Evolutionary conservation across 92 coral and sea anemone genomes (phyloP).

Genomic region (Diadumene lineata): DNA sequence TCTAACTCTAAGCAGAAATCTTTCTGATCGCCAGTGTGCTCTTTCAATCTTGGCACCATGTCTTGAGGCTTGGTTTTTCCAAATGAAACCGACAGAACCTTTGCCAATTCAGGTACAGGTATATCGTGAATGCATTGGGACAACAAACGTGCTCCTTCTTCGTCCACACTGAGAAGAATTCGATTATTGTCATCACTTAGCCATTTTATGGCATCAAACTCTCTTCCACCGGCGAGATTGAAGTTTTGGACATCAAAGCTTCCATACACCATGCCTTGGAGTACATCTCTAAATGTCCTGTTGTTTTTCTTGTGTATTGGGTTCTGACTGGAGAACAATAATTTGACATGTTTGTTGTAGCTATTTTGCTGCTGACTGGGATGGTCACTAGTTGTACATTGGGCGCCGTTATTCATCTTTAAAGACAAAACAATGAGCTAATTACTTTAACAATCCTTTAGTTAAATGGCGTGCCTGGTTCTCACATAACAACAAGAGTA

Average conservation of each 20-base stretch:
- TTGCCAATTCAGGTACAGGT: conserved; percentile 2
- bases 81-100: conserved; percentile 57
- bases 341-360: conserved; percentile 13
- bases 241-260: background rate
- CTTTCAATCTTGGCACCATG: conserved; percentile 33
- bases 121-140: conserved; percentile 3
- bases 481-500: too few relatives aligned
- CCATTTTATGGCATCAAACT: conserved; percentile 38
- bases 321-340: conserved; percentile 38
- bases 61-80: conserved; percentile 32
- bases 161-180: background rate
- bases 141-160: conserved; percentile 30
- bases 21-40: conserved; percentile 17
- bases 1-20: conserved; percentile 61
- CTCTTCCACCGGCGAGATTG: background rate
- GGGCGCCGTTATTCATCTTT: too few relatives aligned
- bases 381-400: too few relatives aligned
- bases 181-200: conserved; percentile 24
- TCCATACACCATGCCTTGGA: background rate
- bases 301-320: conserved; percentile 25
- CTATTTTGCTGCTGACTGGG: too few relatives aligned
- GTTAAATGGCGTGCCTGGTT: too few relatives aligned
- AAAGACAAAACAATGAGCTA: too few relatives aligned
- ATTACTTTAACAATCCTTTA: too few relatives aligned
- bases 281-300: conserved; percentile 55